A percentile compares a stretch with the other conserved stretches of the same genome.
Evolutionary conservation across 1,140 invertebrate species (phyloP).

Genomic region (Atopsyche davidsoni): DNA sequence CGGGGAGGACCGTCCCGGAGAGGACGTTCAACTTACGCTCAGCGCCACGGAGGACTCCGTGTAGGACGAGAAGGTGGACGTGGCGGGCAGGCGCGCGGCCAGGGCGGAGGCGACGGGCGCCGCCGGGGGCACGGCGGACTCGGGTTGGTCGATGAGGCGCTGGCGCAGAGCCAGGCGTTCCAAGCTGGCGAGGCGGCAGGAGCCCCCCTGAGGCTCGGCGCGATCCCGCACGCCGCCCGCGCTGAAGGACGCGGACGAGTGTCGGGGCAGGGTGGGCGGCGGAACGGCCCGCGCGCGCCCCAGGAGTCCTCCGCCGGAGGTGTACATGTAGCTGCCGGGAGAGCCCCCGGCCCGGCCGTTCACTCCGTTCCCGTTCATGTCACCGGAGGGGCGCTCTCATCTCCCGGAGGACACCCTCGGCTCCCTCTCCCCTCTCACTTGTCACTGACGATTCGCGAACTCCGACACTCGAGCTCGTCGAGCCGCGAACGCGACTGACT

Average conservation of each 20-base stretch:
- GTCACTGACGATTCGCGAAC: background rate
- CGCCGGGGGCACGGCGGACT: conserved; percentile 12
- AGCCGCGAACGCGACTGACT: background rate
- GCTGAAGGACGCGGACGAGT: conserved; percentile 45
- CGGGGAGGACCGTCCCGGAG: conserved; percentile 37
- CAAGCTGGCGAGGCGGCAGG: conserved; percentile 61
- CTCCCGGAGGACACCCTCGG: background rate
- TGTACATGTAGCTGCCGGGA: conserved; percentile 44
- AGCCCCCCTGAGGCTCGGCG: conserved; percentile 49
- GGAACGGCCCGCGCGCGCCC: conserved; percentile 52
- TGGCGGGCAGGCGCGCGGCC: conserved; percentile 27
- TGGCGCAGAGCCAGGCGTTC: conserved; percentile 65
- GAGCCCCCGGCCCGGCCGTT: conserved; percentile 30
- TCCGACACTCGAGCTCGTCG: background rate
- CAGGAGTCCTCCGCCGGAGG: conserved; percentile 41
- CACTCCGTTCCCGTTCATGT: conserved; percentile 28
- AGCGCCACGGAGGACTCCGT: too few relatives aligned
- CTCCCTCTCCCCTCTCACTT: background rate
- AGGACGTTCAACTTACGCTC: conserved; percentile 25
- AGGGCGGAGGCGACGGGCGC: conserved; percentile 39
- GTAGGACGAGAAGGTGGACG: too few relatives aligned
- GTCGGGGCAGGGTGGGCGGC: conserved; percentile 61
- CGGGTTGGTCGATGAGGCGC: conserved; percentile 57
- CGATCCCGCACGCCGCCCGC: conserved; percentile 44
- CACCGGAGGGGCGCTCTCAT: conserved; percentile 1